A percentile compares a stretch with the other conserved stretches of the same genome.
Evolutionary conservation across 1,140 invertebrate species (phyloP).

Genomic region (Homarus americanus): DNA sequence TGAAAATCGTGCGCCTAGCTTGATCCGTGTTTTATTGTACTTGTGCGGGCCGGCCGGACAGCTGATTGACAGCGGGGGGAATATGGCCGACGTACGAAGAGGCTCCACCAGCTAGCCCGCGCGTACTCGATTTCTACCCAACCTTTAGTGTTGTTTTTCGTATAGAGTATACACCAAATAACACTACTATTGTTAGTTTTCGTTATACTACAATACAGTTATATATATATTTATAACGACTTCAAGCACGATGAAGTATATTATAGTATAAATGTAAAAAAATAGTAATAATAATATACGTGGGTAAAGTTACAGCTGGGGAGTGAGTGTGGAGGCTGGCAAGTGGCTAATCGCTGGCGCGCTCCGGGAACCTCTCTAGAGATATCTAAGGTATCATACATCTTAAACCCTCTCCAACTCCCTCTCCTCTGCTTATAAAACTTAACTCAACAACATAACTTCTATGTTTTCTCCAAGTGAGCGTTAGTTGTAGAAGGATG

Average conservation of each 20-base stretch:
- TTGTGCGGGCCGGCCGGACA: slow-evolving; percentile 57
- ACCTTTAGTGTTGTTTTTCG: background rate
- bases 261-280: too few species aligned
- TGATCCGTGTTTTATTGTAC: slow-evolving; percentile 63
- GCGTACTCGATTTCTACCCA: background rate
- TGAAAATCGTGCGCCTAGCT: slow-evolving; percentile 59
- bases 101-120: background rate
- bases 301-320: too few species aligned
- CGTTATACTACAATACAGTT: background rate
- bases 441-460: background rate
- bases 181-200: background rate
- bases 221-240: background rate
- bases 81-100: slow-evolving; percentile 28
- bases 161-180: background rate
- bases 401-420: background rate
- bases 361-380: background rate
- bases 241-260: too few species aligned
- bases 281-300: too few species aligned
- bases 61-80: slow-evolving; percentile 59
- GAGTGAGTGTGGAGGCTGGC: background rate
- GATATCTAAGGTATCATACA: background rate
- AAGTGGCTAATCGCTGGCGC: background rate
- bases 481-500: background rate
- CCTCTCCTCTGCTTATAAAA: background rate
- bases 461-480: background rate